phyloP scores from a whole-genome alignment of 2,888 invertebrate species.

The Euzetes globulus region DNA sequence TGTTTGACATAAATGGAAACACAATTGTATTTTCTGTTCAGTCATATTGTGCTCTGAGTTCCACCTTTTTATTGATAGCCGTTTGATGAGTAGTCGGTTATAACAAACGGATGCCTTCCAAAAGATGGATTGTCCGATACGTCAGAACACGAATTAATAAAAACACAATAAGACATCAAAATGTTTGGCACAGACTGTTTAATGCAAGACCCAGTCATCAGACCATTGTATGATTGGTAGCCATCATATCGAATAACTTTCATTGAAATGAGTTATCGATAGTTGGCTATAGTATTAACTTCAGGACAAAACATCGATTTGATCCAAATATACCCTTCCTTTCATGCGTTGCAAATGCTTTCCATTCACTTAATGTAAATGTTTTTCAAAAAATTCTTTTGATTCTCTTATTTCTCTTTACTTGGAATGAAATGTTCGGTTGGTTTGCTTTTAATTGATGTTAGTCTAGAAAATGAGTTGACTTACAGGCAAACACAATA shows the following conservation, averaged over 20 bases:
- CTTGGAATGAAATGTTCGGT: background rate
- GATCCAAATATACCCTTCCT: too few relatives aligned
- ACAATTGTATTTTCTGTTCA: background rate
- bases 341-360: too few relatives aligned
- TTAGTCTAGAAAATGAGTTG: background rate
- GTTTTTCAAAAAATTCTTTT: background rate
- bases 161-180: conserved; percentile 9
- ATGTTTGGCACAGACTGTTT: too few relatives aligned
- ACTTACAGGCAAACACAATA: background rate
- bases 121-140: background rate
- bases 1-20: background rate
- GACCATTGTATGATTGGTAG: too few relatives aligned
- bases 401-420: background rate
- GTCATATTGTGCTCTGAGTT: background rate
- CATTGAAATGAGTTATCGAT: too few relatives aligned
- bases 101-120: background rate
- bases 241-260: too few relatives aligned
- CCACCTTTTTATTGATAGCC: background rate
- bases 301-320: too few relatives aligned
- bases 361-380: too few relatives aligned
- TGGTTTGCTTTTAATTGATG: background rate
- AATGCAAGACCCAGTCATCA: too few relatives aligned
- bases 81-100: background rate
- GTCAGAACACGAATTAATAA: background rate
- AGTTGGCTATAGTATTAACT: too few relatives aligned